Evolutionary conservation across 2,888 invertebrate genomes (phyloP).

Genomic region (Emmelina monodactyla): DNA sequence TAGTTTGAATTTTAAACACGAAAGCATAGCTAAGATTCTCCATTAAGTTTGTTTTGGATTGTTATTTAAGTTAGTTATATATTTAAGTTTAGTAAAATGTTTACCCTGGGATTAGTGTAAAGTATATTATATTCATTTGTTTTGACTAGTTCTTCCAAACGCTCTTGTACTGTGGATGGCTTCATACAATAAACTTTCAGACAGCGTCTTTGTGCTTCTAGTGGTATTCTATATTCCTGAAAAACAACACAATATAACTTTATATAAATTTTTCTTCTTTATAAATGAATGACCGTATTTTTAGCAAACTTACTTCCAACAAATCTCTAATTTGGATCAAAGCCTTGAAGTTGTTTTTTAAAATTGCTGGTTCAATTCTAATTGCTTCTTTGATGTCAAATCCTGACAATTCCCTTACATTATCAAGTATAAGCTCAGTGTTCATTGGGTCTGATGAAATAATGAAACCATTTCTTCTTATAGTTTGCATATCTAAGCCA

Average conservation of each 20-base stretch:
- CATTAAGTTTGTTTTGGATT: too few species aligned
- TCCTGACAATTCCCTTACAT: constrained; percentile 61
- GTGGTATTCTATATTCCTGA: constrained; percentile 64
- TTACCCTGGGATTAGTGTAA: constrained; percentile 66
- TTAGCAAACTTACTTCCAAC: constrained; percentile 40
- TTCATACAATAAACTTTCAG: constrained; percentile 67
- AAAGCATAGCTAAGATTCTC: too few species aligned
- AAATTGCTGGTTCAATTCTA: constrained; percentile 66
- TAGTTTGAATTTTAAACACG: too few species aligned
- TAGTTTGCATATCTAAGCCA: constrained; percentile 54
- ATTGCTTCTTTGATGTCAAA: constrained; percentile 63
- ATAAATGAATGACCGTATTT: not conserved
- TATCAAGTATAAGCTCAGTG: constrained; percentile 59
- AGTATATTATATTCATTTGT: constrained; percentile 70
- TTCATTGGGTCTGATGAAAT: constrained; percentile 67
- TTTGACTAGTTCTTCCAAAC: constrained; percentile 62
- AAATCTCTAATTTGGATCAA: constrained; percentile 61
- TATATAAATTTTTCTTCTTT: not conserved
- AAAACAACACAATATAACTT: constrained; percentile 13
- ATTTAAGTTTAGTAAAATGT: too few species aligned
- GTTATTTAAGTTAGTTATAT: too few species aligned
- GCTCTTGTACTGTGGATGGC: constrained; percentile 61
- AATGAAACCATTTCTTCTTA: constrained; percentile 68
- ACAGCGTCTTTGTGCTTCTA: constrained; percentile 55
- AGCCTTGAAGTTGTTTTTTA: constrained; percentile 65